Base-by-base conservation (phyloP, 2,888 invertebrate genomes). In the Dorcus parallelipipedus region DNA sequence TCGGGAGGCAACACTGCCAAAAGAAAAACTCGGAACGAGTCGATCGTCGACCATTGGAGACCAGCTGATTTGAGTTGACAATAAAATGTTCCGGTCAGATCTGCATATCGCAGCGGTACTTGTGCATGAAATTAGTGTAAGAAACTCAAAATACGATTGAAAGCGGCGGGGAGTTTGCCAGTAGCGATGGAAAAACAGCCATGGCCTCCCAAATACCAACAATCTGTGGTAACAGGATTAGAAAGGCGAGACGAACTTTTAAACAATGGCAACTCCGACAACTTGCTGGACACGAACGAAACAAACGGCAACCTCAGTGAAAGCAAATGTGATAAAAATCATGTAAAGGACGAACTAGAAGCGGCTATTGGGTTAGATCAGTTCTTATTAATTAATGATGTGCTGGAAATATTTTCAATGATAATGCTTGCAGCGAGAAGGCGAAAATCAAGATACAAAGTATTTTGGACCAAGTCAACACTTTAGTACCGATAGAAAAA, bases 401-500 rank as follows among this genome's bases (percentile, higher is more conserved):
- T 9, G n/a, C 65, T 69, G 59, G 66, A 65, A 56, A 58, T 53
- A 52, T 51, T 54, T 51, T 33, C 14, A 14, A 14, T 14, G 14
- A 14, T 14, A 14, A 14, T 64, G 58, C 64, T 80, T 81, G 53
- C 78, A 90, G 89, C 73, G 84, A 86, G 71, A 86, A 86, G 71
- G 86, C 88, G 49, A 83, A 85, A 69, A 84, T 85, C 72, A 82
- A 83, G 66, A 87, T 90, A 61, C 80, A 84, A 65, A 84, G 84
- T 65, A 82, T 90, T 63, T 78, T 89, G 69, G 85, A 86, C 66
- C 87, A 88, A 75, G 85, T 90, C 45, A 86, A 87, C 72, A 83
- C 85, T 66, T 79, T 95, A 62, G 87, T 88, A 67, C 88, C 91
- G 70, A 86, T 91, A 56, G 95, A 95, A 78, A 90, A 91, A 76